phyloP scores from a whole-genome alignment of 2,113 vertebrate species.

The Bos javanicus region DNA sequence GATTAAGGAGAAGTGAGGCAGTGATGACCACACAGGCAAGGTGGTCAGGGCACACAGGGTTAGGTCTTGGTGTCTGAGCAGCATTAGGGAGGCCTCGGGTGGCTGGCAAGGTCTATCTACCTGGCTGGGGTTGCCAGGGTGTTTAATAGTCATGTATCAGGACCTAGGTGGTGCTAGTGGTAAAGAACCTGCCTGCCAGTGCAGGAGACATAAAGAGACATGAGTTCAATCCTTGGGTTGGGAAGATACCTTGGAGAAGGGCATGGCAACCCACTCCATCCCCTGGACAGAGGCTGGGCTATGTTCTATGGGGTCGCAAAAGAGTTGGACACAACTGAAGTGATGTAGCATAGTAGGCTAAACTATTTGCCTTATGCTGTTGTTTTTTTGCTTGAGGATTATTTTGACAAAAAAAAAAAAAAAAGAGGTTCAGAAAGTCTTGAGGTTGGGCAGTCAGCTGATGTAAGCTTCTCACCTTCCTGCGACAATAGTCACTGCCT shows the following conservation, averaged over 20 bases:
- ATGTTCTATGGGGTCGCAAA: not conserved
- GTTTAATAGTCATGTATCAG: not conserved
- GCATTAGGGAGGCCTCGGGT: fast-evolving
- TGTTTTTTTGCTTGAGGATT: not conserved
- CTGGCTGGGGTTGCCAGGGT: not conserved
- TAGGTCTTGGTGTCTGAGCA: not conserved
- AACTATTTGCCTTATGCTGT: not conserved
- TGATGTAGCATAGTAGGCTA: not conserved
- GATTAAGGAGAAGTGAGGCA: not conserved
- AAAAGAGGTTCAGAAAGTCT: not conserved
- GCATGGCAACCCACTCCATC: not conserved
- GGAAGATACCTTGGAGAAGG: not conserved
- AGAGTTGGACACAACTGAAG: not conserved
- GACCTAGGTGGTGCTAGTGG: not conserved
- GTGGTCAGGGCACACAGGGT: not conserved
- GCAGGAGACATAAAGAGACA: not conserved
- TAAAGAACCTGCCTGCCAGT: not conserved
- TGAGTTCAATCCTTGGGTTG: not conserved
- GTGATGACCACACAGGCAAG: too few species aligned
- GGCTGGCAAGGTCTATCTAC: not conserved
- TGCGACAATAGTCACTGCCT: not conserved
- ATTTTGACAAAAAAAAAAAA: not conserved
- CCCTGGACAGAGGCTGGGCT: not conserved
- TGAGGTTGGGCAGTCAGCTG: not conserved
- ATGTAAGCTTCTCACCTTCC: not conserved